These are phyloP conservation scores for Drosophila athabasca DNA, from an alignment of 1,140 invertebrate species.

Conservation along the genomic window DNA sequence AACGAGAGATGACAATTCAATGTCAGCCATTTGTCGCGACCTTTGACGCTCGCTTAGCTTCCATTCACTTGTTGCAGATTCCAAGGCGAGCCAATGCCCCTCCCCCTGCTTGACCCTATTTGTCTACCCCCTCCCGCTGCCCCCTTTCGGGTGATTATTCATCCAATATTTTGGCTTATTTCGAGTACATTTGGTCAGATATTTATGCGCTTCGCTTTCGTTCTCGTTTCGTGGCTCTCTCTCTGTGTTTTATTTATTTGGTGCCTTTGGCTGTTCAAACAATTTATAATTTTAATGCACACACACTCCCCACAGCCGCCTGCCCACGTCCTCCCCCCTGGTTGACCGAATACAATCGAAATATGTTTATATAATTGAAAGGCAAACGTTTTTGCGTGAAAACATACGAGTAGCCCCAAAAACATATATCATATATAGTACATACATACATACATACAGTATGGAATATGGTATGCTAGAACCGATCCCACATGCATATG, in stretches of 20 bases:
- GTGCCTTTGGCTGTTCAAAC: conserved; percentile 67
- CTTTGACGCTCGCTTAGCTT: conserved; percentile 68
- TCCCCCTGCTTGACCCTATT: neutral
- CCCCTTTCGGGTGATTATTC: conserved; percentile 15
- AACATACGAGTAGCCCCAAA: conserved; percentile 55
- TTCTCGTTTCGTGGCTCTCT: conserved; percentile 1
- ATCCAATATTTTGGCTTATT: conserved; percentile 43
- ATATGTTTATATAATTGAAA: conserved; percentile 81
- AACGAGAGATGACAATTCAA: conserved; percentile 61
- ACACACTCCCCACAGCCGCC: conserved; percentile 61
- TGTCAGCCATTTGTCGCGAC: conserved; percentile 57
- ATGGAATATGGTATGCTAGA: conserved; percentile 11
- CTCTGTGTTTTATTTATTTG: conserved; percentile 56
- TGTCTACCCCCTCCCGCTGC: neutral
- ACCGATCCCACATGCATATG: conserved; percentile 31
- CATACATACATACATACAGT: no score
- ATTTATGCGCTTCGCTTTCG: conserved; percentile 63
- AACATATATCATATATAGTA: neutral
- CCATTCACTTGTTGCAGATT: conserved; percentile 77
- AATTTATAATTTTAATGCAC: conserved; percentile 79
- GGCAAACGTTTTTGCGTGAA: conserved; percentile 67
- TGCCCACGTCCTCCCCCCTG: no score
- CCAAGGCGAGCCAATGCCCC: conserved; percentile 15
- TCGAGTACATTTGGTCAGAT: conserved; percentile 65
- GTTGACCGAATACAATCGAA: conserved; percentile 76